These are phyloP conservation scores for Leptoclinus maculatus DNA, from an alignment of 2,797 vertebrate species.

Conservation along the genomic window DNA sequence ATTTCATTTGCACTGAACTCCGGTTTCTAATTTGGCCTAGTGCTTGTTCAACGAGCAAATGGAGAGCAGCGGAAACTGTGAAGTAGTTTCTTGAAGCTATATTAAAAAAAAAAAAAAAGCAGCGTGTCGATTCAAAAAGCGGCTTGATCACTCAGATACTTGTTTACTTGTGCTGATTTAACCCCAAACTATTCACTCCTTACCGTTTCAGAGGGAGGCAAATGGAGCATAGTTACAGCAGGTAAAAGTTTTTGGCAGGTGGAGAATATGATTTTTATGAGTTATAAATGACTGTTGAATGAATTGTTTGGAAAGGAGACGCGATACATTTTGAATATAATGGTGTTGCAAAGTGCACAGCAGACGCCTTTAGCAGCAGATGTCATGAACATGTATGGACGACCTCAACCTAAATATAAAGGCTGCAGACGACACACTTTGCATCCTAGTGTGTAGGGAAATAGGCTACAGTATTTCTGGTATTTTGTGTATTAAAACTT, in stretches of 20 bases:
- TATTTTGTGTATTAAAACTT: too few relatives aligned
- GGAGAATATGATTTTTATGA: background rate
- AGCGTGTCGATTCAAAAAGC: constrained; percentile 27
- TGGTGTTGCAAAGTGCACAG: constrained; percentile 36
- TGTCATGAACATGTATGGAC: constrained; percentile 58
- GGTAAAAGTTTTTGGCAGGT: background rate
- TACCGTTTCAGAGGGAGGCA: background rate
- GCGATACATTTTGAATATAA: background rate
- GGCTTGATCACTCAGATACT: constrained; percentile 22
- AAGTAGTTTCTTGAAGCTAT: constrained; percentile 32
- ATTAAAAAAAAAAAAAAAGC: background rate
- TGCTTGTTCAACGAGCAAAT: constrained; percentile 54
- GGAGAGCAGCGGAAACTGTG: constrained; percentile 32
- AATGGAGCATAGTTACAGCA: constrained; percentile 9
- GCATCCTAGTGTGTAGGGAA: background rate
- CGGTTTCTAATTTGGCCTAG: constrained; percentile 59
- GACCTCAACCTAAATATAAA: background rate
- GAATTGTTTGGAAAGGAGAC: background rate
- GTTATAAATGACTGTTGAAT: background rate
- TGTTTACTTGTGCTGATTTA: constrained; percentile 16
- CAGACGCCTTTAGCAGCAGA: constrained; percentile 60
- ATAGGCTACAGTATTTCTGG: background rate
- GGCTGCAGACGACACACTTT: background rate
- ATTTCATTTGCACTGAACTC: constrained; percentile 60
- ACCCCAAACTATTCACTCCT: constrained; percentile 8